A percentile compares a stretch with the other conserved stretches of the same genome.
Conservation (phyloP, 2,113 vertebrate species). For the Todiramphus saurophagus region DNA sequence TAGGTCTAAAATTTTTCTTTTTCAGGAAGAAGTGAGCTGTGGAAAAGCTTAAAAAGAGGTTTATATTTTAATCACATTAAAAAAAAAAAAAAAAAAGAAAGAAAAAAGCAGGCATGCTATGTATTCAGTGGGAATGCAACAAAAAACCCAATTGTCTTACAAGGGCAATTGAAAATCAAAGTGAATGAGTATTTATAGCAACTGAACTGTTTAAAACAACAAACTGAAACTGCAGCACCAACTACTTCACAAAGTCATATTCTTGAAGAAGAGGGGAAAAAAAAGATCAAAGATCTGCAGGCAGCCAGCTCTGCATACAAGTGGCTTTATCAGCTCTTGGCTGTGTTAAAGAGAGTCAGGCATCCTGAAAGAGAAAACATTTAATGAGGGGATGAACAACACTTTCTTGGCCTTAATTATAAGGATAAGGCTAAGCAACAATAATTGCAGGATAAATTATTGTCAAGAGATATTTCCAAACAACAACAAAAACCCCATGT, state of each 20-base stretch:
- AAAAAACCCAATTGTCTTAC: slow-evolving; percentile 61
- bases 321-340: slow-evolving; percentile 70
- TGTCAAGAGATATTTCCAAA: slow-evolving; percentile 74
- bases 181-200: slow-evolving; percentile 67
- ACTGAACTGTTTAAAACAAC: slow-evolving; percentile 72
- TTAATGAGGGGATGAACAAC: slow-evolving; percentile 74
- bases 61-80: neutral
- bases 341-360: slow-evolving; percentile 65
- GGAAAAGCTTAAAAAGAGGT: neutral
- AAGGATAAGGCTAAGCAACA: slow-evolving; percentile 70
- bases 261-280: slow-evolving; percentile 37
- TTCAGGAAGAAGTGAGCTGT: neutral
- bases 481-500: slow-evolving; percentile 64
- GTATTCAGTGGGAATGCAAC: slow-evolving; percentile 53
- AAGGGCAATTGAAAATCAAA: slow-evolving; percentile 73
- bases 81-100: neutral
- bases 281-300: slow-evolving; percentile 73
- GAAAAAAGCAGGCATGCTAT: neutral
- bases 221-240: slow-evolving; percentile 68
- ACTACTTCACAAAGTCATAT: slow-evolving; percentile 71
- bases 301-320: slow-evolving; percentile 68
- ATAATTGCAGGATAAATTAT: slow-evolving; percentile 76
- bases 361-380: slow-evolving; percentile 68
- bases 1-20: neutral
- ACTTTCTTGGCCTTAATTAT: slow-evolving; percentile 74